These are phyloP conservation scores for Chrysotoxum bicinctum DNA, from an alignment of 2,888 invertebrate species.

Conservation along the genomic window DNA sequence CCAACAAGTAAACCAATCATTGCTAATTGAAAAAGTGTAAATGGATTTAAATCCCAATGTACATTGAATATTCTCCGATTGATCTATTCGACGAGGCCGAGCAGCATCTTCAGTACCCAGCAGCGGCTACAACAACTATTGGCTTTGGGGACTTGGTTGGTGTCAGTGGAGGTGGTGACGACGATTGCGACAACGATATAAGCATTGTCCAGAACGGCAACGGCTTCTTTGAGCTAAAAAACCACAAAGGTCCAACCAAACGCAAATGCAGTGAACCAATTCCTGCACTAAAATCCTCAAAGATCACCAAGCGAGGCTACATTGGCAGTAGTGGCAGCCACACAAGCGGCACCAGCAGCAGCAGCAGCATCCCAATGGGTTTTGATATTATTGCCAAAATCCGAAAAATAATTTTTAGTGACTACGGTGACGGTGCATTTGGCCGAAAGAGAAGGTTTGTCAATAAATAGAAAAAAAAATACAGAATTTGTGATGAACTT, in stretches of 20 bases:
- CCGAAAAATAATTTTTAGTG: constrained; percentile 73
- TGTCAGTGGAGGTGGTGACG: constrained; percentile 36
- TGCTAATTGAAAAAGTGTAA: constrained; percentile 40
- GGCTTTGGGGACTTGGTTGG: constrained; percentile 33
- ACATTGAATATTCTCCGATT: constrained; percentile 65
- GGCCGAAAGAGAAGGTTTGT: constrained; percentile 75
- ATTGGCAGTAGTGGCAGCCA: constrained; percentile 41
- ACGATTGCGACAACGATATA: neutral
- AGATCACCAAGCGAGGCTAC: constrained; percentile 21
- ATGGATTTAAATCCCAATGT: constrained; percentile 70
- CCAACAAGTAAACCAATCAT: neutral
- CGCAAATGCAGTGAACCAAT: constrained; percentile 63
- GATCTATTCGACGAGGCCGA: constrained; percentile 64
- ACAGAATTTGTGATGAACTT: neutral
- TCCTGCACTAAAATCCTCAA: constrained; percentile 20
- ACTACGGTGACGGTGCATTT: constrained; percentile 64
- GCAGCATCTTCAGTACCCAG: constrained; percentile 60
- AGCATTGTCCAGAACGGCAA: constrained; percentile 35
- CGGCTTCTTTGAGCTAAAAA: constrained; percentile 29
- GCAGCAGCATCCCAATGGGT: constrained; percentile 77
- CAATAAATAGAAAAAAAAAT: neutral
- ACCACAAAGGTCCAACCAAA: constrained; percentile 5
- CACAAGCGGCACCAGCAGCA: constrained; percentile 47
- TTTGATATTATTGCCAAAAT: constrained; percentile 77
- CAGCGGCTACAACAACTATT: constrained; percentile 40